Percentiles rank a stretch among this genome's conserved stretches.
phyloP scores from a whole-genome alignment of 2,113 vertebrate genomes.

The Callipepla californica region DNA sequence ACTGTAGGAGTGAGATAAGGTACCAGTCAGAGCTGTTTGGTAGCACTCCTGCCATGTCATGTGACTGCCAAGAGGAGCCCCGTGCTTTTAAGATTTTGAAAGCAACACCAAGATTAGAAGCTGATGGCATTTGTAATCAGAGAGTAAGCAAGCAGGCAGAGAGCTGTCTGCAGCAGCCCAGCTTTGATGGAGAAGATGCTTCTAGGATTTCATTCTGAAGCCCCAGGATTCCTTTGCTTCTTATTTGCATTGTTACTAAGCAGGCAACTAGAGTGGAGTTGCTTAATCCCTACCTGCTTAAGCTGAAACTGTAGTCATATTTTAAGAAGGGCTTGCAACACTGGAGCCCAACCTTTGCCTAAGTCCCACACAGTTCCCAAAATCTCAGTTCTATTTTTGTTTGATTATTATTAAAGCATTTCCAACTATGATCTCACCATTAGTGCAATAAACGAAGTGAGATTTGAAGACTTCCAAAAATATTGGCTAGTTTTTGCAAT shows the following conservation, averaged over 20 bases:
- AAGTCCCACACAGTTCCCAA: not conserved
- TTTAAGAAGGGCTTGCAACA: not conserved
- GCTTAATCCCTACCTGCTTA: no score
- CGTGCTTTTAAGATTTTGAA: no score
- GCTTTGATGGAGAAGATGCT: no score
- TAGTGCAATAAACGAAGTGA: not conserved
- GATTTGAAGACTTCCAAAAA: conserved; percentile 5
- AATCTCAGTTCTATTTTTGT: not conserved
- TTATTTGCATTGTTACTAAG: no score
- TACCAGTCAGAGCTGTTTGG: not conserved
- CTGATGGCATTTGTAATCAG: no score
- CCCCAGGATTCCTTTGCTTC: no score
- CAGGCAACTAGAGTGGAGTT: not conserved
- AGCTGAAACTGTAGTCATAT: not conserved
- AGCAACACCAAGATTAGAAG: no score
- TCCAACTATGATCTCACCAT: not conserved
- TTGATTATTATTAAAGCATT: conserved; percentile 15
- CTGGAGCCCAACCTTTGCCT: not conserved
- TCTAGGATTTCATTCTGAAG: no score
- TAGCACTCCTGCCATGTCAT: not conserved
- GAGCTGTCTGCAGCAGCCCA: no score
- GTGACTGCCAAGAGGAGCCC: no score
- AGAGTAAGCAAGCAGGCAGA: no score
- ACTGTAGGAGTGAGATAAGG: not conserved
- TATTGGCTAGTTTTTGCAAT: not conserved